These are phyloP conservation scores for Trissolcus basalis DNA, from an alignment of 1,140 invertebrate genomes.

Conservation along the genomic window DNA sequence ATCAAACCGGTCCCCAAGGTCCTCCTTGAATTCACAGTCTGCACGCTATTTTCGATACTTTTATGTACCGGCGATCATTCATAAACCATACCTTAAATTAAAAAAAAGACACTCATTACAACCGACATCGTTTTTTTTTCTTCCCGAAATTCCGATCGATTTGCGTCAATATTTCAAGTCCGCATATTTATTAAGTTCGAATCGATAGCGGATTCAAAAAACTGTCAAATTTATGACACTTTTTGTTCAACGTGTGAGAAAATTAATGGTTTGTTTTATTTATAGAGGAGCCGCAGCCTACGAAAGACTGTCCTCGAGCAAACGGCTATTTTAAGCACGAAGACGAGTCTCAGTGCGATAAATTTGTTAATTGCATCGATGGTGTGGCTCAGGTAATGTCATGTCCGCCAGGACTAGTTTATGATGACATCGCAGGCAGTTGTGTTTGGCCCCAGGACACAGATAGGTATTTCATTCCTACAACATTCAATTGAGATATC, in stretches of 20 bases:
- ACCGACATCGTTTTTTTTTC: too few relatives aligned
- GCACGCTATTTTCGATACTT: constrained; percentile 26
- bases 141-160: too few relatives aligned
- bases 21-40: constrained; percentile 43
- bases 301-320: constrained; percentile 84
- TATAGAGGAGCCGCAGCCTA: constrained; percentile 84
- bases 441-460: constrained; percentile 85
- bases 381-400: constrained; percentile 83
- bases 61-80: constrained; percentile 9
- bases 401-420: constrained; percentile 88
- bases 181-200: too few relatives aligned
- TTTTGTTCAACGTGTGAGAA: too few relatives aligned
- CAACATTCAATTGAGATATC: too few relatives aligned
- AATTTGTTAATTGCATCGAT: constrained; percentile 89
- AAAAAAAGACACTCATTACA: neutral
- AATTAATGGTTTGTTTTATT: constrained; percentile 45
- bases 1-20: constrained; percentile 61
- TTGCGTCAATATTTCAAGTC: too few relatives aligned
- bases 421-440: constrained; percentile 84
- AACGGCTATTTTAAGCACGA: constrained; percentile 89
- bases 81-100: constrained; percentile 12
- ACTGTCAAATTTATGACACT: too few relatives aligned
- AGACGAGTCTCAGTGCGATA: constrained; percentile 86
- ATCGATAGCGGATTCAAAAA: too few relatives aligned
- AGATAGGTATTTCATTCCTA: constrained; percentile 53